Base-by-base conservation (phyloP, 2,888 invertebrate genomes). In the Sacculina carcini region DNA sequence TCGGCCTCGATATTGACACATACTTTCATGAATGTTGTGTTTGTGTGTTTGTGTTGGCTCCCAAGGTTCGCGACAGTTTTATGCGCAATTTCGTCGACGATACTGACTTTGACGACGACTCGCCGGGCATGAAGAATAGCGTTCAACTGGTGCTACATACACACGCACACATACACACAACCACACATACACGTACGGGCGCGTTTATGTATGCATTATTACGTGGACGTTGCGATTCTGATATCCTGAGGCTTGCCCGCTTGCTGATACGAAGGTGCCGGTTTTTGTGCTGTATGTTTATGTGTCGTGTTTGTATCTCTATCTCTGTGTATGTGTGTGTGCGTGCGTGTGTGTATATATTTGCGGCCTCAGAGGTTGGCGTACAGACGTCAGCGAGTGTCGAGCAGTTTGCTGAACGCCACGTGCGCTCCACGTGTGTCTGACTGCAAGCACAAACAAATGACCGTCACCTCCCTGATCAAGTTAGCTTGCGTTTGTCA, bases 21-120 rank as follows among this genome's bases (percentile, higher is more conserved):
- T n/a, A n/a, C n/a, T n/a, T n/a, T n/a, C n/a, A n/a, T n/a, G n/a
- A n/a, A 28, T 42, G 39, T 52, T 26, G 47, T n/a, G 23, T 28
- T 19, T 34, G n/a, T 34, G 19, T 34, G 9, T 48, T 1, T 54
- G 10, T 54, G 34, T 24, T 52, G 19, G 12, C 21, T 28, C 14
- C 58, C 51, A 56, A 80, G 77, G 82, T 90, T 3, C 76, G 98
- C 38, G 98, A 99, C 65, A 96, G 94, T 59, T 98, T 99, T 66
- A 94, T 98, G 84, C 75, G 92, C 7, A 92, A 94, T 65, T 98
- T 98, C 66, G 84, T 90, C 1, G 79, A 79, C 59, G 86, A 86
- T 34, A 56, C 58, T 16, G 58, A 58, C n/a, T 59, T 60, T 48
- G 61, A 59, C 62, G 76, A 80, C 51, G 84, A 84, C 61, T 79